phyloP scores from a whole-genome alignment of 1,140 invertebrate genomes.

The Eueides isabella region DNA sequence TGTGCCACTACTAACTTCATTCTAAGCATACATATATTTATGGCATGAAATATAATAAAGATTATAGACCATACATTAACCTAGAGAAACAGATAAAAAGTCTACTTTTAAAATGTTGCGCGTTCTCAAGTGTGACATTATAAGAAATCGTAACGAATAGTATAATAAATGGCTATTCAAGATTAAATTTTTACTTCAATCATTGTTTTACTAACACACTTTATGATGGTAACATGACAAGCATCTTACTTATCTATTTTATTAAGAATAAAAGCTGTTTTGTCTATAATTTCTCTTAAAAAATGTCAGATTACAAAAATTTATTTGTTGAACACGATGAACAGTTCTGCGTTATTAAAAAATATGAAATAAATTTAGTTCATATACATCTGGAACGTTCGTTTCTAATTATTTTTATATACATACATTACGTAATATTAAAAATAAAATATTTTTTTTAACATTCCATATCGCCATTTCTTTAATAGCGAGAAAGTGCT shows the following conservation, averaged over 20 bases:
- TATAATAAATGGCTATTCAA: conserved; percentile 5
- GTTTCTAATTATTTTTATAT: background rate
- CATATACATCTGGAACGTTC: background rate
- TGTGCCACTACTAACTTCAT: too few species aligned
- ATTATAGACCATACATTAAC: conserved; percentile 1
- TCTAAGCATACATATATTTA: background rate
- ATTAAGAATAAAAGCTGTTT: background rate
- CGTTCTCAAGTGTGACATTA: background rate
- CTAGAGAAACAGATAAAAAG: conserved; percentile 5
- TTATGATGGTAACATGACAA: background rate
- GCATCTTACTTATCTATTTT: background rate
- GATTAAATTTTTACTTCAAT: conserved; percentile 8
- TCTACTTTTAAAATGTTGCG: background rate
- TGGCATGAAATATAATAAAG: background rate
- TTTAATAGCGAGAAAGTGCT: conserved; percentile 22
- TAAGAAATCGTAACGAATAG: conserved; percentile 11
- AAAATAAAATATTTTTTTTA: background rate
- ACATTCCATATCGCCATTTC: conserved; percentile 12
- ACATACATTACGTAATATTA: background rate
- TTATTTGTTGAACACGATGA: background rate
- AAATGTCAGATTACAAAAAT: background rate
- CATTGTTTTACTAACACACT: conserved; percentile 11
- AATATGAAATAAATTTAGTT: background rate
- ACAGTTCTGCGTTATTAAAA: background rate
- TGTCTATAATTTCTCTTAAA: background rate